Percentiles rank a stretch among this genome's conserved stretches.
Evolutionary conservation across 2,797 vertebrate genomes (phyloP).

Genomic region (Holocentrus rufus): DNA sequence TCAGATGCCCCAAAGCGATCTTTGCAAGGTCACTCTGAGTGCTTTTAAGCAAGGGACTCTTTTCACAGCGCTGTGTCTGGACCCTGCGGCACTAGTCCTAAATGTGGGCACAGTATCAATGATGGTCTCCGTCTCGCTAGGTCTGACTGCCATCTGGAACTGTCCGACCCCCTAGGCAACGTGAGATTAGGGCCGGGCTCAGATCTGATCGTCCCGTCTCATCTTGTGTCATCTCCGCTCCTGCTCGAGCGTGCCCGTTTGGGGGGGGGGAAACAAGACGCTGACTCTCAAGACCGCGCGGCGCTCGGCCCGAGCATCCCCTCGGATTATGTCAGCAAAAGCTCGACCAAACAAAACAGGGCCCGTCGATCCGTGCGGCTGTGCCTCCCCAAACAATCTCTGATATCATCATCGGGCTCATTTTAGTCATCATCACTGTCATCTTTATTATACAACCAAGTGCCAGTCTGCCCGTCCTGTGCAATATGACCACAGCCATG

Average conservation of each 20-base stretch:
- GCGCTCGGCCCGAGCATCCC: background rate
- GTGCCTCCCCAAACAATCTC: constrained; percentile 5
- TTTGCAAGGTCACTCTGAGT: constrained; percentile 43
- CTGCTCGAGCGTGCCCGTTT: constrained; percentile 7
- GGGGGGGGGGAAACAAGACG: constrained; percentile 2
- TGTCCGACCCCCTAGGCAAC: constrained; percentile 19
- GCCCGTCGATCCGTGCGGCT: background rate
- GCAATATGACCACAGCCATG: background rate
- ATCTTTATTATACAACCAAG: constrained; percentile 1
- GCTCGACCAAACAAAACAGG: background rate
- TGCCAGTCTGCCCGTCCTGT: background rate
- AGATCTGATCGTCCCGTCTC: constrained; percentile 33
- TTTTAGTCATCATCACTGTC: background rate
- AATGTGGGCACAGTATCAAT: constrained; percentile 50
- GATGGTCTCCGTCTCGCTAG: constrained; percentile 43
- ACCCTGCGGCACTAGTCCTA: constrained; percentile 34
- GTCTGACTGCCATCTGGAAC: constrained; percentile 36
- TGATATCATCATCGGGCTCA: background rate
- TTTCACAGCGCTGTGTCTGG: constrained; percentile 50
- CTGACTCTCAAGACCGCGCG: constrained; percentile 3
- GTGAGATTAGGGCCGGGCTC: constrained; percentile 11
- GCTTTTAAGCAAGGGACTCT: constrained; percentile 35
- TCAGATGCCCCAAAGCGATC: constrained; percentile 31
- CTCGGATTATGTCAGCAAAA: background rate
- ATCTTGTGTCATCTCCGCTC: constrained; percentile 15